Conservation (phyloP, 1,140 invertebrate genomes). For the Pollicipes pollicipes region DNA sequence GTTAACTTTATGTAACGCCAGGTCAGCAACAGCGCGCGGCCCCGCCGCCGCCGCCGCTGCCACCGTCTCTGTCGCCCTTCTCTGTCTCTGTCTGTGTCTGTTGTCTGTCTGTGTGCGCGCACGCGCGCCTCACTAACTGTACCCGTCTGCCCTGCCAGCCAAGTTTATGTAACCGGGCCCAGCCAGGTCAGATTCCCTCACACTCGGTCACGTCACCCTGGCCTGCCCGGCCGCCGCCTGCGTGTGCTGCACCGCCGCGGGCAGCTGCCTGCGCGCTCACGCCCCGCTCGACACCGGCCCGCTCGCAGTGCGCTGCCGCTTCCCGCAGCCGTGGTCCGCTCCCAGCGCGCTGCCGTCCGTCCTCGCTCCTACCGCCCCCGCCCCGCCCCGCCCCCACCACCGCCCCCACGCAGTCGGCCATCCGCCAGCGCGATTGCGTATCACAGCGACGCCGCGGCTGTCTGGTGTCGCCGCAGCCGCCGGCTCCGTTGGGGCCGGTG, state of each 20-base stretch:
- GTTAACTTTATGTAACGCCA: not conserved
- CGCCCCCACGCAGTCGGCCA: too few species aligned
- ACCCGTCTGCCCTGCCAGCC: not conserved
- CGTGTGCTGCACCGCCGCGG: not conserved
- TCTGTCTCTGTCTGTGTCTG: not conserved
- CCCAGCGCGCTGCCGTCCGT: too few species aligned
- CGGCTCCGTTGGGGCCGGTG: too few species aligned
- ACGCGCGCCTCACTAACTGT: not conserved
- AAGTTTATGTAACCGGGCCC: not conserved
- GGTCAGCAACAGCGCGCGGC: not conserved
- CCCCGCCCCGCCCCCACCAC: too few species aligned
- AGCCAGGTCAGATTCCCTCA: not conserved
- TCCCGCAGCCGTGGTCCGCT: too few species aligned
- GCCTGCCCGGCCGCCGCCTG: too few species aligned
- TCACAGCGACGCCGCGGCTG: too few species aligned
- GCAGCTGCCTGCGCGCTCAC: not conserved
- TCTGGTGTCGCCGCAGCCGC: too few species aligned
- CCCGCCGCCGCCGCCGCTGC: too few species aligned
- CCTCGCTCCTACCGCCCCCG: not conserved
- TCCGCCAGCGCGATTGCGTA: too few species aligned
- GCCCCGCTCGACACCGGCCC: too few species aligned
- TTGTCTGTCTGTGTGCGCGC: not conserved
- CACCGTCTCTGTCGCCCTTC: not conserved
- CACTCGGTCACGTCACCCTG: not conserved
- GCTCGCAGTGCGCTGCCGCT: too few species aligned